These are phyloP conservation scores for Poecilia gillii DNA, from an alignment of 2,797 vertebrate genomes.

Conservation along the genomic window DNA sequence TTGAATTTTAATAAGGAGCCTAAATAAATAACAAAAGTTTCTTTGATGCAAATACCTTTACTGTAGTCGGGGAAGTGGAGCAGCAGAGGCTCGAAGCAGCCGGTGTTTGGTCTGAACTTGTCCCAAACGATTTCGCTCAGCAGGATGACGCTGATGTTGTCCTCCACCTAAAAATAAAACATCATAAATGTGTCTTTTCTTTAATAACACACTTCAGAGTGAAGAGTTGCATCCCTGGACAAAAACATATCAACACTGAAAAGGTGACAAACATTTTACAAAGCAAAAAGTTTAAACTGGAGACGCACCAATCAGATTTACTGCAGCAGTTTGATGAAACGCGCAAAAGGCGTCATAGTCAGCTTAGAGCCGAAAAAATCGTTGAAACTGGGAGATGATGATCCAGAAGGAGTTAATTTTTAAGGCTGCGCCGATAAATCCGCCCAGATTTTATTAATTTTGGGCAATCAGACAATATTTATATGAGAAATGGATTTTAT, in stretches of 20 bases:
- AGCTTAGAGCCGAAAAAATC: neutral
- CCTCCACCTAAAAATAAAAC: slow-evolving; percentile 82
- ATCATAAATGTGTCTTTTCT: neutral
- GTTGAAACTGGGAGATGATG: no score
- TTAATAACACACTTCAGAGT: neutral
- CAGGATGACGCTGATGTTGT: slow-evolving; percentile 91
- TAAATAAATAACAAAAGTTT: neutral
- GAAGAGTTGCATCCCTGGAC: neutral
- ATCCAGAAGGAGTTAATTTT: no score
- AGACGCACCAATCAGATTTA: no score
- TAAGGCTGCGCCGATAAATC: no score
- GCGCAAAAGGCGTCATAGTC: neutral
- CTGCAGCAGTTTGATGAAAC: no score
- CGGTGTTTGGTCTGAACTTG: slow-evolving; percentile 90
- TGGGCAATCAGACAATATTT: no score
- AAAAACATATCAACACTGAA: neutral
- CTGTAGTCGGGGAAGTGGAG: slow-evolving; percentile 96
- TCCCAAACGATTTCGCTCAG: slow-evolving; percentile 98
- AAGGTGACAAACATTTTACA: neutral
- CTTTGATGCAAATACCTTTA: slow-evolving; percentile 84
- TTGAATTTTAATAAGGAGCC: neutral
- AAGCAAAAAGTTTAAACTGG: neutral
- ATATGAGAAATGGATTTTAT: no score
- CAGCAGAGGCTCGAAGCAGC: slow-evolving; percentile 92
- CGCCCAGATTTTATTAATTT: no score